Conservation (phyloP, 2,797 vertebrate species). For the Hydrocynus forskahlii region DNA sequence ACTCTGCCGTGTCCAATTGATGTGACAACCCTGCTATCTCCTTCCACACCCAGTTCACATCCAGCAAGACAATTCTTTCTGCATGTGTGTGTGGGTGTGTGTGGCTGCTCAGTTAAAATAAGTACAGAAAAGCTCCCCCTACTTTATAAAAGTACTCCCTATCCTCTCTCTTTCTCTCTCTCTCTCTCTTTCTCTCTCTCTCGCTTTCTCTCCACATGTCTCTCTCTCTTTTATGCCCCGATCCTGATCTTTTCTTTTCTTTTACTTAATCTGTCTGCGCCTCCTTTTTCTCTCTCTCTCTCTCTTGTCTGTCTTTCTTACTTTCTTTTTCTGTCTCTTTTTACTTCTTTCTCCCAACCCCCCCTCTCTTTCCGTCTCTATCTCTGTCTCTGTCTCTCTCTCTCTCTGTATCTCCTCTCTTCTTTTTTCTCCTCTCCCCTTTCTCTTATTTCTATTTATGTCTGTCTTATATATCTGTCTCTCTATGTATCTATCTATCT, state of each 20-base stretch:
- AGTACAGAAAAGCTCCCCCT: slow-evolving; percentile 14
- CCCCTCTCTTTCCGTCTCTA: slow-evolving; percentile 10
- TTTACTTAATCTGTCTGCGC: too few species aligned
- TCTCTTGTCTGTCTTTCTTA: background rate
- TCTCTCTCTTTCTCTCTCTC: background rate
- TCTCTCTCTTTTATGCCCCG: slow-evolving; percentile 24
- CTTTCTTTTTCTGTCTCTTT: background rate
- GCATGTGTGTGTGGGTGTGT: slow-evolving; percentile 16
- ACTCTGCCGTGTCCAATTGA: slow-evolving; percentile 59
- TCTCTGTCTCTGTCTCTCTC: slow-evolving; percentile 30
- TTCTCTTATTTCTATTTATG: background rate
- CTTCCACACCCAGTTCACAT: slow-evolving; percentile 51
- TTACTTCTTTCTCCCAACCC: slow-evolving; percentile 25
- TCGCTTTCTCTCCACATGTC: too few species aligned
- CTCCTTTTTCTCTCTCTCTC: background rate
- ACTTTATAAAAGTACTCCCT: background rate
- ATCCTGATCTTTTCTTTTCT: background rate
- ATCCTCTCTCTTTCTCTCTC: background rate
- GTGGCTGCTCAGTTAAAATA: slow-evolving; percentile 30
- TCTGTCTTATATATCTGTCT: background rate
- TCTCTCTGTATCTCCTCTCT: too few species aligned
- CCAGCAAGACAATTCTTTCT: slow-evolving; percentile 45
- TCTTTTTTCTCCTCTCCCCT: slow-evolving; percentile 12
- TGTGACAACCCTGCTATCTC: slow-evolving; percentile 62
- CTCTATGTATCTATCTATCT: too few species aligned